A percentile compares a stretch with the other conserved stretches of the same genome.
phyloP scores from a whole-genome alignment of 2,888 invertebrate genomes.

The Belgica antarctica region DNA sequence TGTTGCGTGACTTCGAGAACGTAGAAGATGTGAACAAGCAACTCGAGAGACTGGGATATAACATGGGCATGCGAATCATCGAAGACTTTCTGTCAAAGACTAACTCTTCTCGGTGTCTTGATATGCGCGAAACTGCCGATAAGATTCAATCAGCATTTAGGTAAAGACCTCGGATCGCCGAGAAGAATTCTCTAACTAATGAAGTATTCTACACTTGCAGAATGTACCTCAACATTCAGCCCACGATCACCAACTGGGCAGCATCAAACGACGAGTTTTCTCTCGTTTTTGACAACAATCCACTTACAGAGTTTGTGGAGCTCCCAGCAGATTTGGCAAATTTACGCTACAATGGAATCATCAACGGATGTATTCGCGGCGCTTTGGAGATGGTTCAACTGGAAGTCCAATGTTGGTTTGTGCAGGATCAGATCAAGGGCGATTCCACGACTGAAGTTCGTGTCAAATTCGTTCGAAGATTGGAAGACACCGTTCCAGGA shows the following conservation, averaged over 20 bases:
- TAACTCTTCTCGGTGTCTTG: constrained; percentile 83
- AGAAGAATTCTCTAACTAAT: neutral
- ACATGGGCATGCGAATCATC: constrained; percentile 95
- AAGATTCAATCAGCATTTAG: constrained; percentile 78
- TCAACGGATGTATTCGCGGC: constrained; percentile 89
- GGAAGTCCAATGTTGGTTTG: constrained; percentile 92
- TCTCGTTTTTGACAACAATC: constrained; percentile 89
- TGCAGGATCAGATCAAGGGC: constrained; percentile 91
- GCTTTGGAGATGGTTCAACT: constrained; percentile 98
- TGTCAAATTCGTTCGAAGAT: constrained; percentile 88
- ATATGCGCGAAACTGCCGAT: constrained; percentile 96
- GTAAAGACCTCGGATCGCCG: constrained; percentile 49
- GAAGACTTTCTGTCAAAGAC: constrained; percentile 96
- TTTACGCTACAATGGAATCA: constrained; percentile 86
- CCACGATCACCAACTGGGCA: constrained; percentile 93
- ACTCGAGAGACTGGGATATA: constrained; percentile 92
- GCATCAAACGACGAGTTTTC: constrained; percentile 95
- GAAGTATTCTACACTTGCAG: constrained; percentile 51
- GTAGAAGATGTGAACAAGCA: constrained; percentile 98
- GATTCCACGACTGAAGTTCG: constrained; percentile 91
- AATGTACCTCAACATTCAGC: constrained; percentile 86
- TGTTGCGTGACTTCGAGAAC: constrained; percentile 94
- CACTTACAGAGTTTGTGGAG: constrained; percentile 95
- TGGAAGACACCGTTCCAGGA: constrained; percentile 97
- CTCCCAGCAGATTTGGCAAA: constrained; percentile 79